Base-by-base conservation (phyloP, 2,113 vertebrate genomes). In the Orientallactaga bullata region DNA sequence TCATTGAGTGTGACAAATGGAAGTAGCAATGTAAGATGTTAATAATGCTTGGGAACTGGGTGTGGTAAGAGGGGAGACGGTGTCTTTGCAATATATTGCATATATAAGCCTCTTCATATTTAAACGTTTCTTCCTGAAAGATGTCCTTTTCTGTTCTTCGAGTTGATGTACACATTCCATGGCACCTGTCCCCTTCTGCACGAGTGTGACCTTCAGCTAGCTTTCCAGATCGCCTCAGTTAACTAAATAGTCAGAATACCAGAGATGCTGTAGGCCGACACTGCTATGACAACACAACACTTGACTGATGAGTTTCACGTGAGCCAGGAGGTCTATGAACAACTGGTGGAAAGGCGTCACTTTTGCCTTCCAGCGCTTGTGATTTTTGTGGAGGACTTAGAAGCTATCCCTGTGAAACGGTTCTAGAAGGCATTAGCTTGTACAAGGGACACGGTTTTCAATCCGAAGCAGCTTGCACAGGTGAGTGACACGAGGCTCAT, bases 201-300 rank as follows among this genome's bases (percentile, higher is more conserved):
- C n/a, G 9, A 78, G 28, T 47, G 15, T 94, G 82, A 88, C 8
- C 42, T 88, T 93, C 63, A 89, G 37, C 21, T 88, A 88, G 66
- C 55, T 63, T 81, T 94, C 74, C 58, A 72, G 66, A 7, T 85
- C 58, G 92, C 26, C 79, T 76, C 32, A 2, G 39, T 1, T 90
- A 91, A 85, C 35, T 30, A 81, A 87, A 87, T 90, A 85, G 21
- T 65, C 4, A 86, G 58, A 73, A 68, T 74, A 92, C 39, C 82
- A 71, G 2, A 42, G 51, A 28, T 66, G 20, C 78, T 89, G 39
- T 47, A 42, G 65, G 80, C 61, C 61, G 87, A 76, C 11, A 30
- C 7, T 61, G 23, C 30, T 92, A 39, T 87, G 32, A 89, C 65
- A 94, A 92, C 88, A 92, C 81, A 76, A 94, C 39, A 87, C 35